Evolutionary conservation across 2,113 vertebrate species (phyloP), one percentile per base, ranked within the genome.

Genomic region (Heptranchias perlo): DNA sequence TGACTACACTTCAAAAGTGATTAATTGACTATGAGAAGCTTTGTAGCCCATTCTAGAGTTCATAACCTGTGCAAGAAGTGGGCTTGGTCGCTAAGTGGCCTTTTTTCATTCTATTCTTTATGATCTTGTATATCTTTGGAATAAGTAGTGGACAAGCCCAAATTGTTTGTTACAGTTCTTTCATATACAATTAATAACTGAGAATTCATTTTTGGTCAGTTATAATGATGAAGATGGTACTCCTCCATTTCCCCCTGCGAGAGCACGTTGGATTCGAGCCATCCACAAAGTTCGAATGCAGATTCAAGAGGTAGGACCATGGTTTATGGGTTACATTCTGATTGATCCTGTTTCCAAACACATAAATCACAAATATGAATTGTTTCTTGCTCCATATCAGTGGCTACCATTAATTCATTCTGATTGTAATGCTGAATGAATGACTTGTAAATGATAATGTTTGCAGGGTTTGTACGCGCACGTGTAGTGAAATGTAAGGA

Each of bases 251-350:
- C 97, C 98, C 47, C 98, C 98, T 61, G 98, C 99, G 44, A 98
- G 98, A 98, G 97, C 98, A 7, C 98, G 96, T 5, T 99, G 99
- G 99, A 98, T 99, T 96, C 98, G 98, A 98, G 99, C 98, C 96
- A 99, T 99, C 96, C 99, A 97, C 97, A 99, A 99, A 98, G 98
- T 99, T 96, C 98, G 98, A 96, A 97, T 99, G 96, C 98, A 97
- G 96, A 98, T 99, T 62, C 98, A 98, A 39, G 98, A 99, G 99
- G 99, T 99, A 98, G 96, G 98, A 49, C 64, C 16, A 67, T 0
- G 16, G 44, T 69, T 69, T 95, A 35, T 31, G 10, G 11, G 13
- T 69, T 95, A 35, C 87, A 10, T 49, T 69, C 64, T 95, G 18
- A 95, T 39, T 95, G 65, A 65, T 95, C 47, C 94, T 95, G 65